Evolutionary conservation across 2,797 vertebrate genomes (phyloP).

Genomic region (Corythornis leucogaster): DNA sequence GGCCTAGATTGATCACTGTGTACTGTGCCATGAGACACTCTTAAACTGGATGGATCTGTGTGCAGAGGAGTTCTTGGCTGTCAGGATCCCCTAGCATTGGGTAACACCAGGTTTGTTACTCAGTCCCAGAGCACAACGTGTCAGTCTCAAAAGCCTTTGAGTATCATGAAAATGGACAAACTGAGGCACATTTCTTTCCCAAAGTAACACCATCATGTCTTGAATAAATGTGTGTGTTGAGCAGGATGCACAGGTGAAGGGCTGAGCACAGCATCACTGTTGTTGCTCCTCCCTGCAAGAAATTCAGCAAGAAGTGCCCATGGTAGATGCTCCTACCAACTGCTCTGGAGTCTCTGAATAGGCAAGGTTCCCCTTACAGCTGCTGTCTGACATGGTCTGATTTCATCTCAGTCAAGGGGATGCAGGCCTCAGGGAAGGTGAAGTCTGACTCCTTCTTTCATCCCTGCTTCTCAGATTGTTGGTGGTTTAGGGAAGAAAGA

Average conservation of each 20-base stretch:
- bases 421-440: not conserved
- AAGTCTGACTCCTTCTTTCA: not conserved
- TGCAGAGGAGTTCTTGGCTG: not conserved
- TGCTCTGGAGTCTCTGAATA: not conserved
- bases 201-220: not conserved
- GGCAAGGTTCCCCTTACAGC: not conserved
- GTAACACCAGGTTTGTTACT: not conserved
- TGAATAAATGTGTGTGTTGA: accelerated
- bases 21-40: not conserved
- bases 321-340: not conserved
- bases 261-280: not conserved
- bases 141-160: not conserved
- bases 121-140: accelerated
- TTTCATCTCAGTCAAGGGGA: not conserved
- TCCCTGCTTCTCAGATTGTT: not conserved
- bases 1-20: not conserved
- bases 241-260: not conserved
- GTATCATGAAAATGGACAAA: not conserved
- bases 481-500: not conserved
- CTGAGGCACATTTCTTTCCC: not conserved
- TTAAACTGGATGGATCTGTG: not conserved
- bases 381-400: not conserved
- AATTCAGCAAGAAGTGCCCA: accelerated
- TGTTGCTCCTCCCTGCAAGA: not conserved
- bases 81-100: not conserved